Evolutionary conservation across 2,113 vertebrate genomes (phyloP).

Genomic region (Carassius carassius): DNA sequence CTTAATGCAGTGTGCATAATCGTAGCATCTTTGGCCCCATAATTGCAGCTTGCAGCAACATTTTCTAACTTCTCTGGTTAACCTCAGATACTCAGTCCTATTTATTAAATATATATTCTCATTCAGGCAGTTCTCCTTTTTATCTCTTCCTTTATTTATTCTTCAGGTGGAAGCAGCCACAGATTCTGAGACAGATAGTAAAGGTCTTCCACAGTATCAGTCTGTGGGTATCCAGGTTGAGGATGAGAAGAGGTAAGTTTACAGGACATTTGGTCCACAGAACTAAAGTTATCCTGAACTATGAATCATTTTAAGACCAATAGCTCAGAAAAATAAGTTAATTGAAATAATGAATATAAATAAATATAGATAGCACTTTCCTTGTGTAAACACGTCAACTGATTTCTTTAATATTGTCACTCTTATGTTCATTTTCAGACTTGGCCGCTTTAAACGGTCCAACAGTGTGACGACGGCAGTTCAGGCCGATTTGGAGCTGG

Average conservation of each 20-base stretch:
- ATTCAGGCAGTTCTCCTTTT: background rate
- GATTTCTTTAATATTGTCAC: background rate
- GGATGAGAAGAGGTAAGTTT: slow-evolving; percentile 87
- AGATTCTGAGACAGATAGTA: slow-evolving; percentile 91
- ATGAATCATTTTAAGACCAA: background rate
- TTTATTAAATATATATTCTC: background rate
- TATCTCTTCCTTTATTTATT: background rate
- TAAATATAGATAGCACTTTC: too few species aligned
- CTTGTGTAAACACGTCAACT: background rate
- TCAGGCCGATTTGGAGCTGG: slow-evolving; percentile 94
- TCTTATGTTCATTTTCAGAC: slow-evolving; percentile 69
- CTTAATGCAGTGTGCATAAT: slow-evolving; percentile 1
- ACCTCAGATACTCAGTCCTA: background rate
- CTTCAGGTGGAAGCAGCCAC: slow-evolving; percentile 94
- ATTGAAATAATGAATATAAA: background rate
- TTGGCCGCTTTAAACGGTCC: slow-evolving; percentile 93
- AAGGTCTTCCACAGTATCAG: slow-evolving; percentile 92
- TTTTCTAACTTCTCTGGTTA: background rate
- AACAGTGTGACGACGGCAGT: slow-evolving; percentile 97
- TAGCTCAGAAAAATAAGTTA: background rate
- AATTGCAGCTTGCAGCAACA: slow-evolving; percentile 11
- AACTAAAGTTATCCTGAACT: background rate
- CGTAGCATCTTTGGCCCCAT: background rate
- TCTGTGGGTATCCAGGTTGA: slow-evolving; percentile 97
- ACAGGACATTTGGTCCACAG: background rate